Conservation (phyloP, 2,797 vertebrate species). For the Tragelaphus oryx region DNA sequence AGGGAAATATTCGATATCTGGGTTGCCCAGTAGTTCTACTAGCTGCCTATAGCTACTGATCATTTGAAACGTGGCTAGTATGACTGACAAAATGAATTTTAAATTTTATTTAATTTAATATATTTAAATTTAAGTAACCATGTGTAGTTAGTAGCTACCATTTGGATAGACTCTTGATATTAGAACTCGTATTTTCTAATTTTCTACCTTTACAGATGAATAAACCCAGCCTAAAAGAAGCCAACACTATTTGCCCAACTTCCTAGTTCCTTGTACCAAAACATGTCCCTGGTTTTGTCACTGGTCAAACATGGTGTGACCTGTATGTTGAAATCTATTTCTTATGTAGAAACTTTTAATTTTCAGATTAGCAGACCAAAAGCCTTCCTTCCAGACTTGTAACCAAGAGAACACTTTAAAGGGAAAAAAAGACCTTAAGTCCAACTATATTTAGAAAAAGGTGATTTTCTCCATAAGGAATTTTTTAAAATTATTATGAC, state of each 20-base stretch:
- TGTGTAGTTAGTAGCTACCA: not conserved
- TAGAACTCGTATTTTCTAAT: constrained; percentile 2
- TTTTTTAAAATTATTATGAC: not conserved
- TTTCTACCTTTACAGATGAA: constrained; percentile 18
- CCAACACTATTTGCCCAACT: not conserved
- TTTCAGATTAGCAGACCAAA: not conserved
- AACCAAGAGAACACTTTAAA: not conserved
- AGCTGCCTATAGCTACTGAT: not conserved
- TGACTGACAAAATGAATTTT: not conserved
- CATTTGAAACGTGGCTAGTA: not conserved
- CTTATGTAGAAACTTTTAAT: not conserved
- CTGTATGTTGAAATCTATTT: constrained; percentile 38
- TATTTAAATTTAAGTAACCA: not conserved
- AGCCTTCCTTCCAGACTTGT: not conserved
- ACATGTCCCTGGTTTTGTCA: constrained; percentile 30
- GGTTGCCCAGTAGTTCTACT: not conserved
- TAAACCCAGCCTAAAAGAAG: not conserved
- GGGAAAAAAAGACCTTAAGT: not conserved
- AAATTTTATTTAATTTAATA: not conserved
- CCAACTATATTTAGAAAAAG: constrained; percentile 38
- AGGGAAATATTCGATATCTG: not conserved
- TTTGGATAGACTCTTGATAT: not conserved
- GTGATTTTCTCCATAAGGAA: constrained; percentile 33
- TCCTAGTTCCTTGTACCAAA: constrained; percentile 31
- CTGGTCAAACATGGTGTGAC: not conserved